Evolutionary conservation across 2,113 vertebrate genomes (phyloP), one percentile per base, ranked within the genome.

Genomic region (Gopherus flavomarginatus): DNA sequence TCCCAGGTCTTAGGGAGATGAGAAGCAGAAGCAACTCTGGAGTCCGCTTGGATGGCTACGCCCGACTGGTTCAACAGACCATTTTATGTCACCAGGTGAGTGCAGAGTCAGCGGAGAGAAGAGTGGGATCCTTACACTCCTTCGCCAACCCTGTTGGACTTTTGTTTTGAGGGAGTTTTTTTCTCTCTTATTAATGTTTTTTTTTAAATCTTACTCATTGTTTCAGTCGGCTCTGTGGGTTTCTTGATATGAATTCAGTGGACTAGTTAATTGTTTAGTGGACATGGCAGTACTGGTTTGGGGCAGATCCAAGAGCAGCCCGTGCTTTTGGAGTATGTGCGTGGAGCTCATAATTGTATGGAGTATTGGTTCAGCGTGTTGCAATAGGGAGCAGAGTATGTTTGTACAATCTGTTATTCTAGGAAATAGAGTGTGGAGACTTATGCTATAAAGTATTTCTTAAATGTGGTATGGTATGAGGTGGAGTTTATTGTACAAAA

Each of bases 1-100:
- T 81, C 17, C 52, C 38, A 44, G 57, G 17, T 17, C 3, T 8
- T 22, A 57, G 26, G 50, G 97, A 95, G 75, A 99, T 99, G 99
- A 98, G 99, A 97, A 99, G 99, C 98, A 98, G 99, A 95, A 99
- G 99, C 97, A 99, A 99, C 96, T 99, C 99, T 0, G 99, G 99
- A 72, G 99, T 99, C 90, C 98, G 99, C 52, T 97, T 99, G 97
- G 99, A 99, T 89, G 98, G 99, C 2, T 99, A 99, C 47, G 99
- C 99, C 79, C 98, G 99, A 52, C 98, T 99, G 69, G 98, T 99
- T 50, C 99, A 99, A 65, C 98, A 99, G 95, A 99, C 99, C 24
- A 99, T 99, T 96, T 98, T 99, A 44, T 98, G 99, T 91, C 98
- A 99, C 89, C 99, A 99, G 99, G 99, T 99, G 97, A 97, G 97